Evolutionary conservation across 2,888 invertebrate genomes (phyloP), one percentile per base, ranked within the genome.

Genomic region (Rhimphoctona megacephalus): DNA sequence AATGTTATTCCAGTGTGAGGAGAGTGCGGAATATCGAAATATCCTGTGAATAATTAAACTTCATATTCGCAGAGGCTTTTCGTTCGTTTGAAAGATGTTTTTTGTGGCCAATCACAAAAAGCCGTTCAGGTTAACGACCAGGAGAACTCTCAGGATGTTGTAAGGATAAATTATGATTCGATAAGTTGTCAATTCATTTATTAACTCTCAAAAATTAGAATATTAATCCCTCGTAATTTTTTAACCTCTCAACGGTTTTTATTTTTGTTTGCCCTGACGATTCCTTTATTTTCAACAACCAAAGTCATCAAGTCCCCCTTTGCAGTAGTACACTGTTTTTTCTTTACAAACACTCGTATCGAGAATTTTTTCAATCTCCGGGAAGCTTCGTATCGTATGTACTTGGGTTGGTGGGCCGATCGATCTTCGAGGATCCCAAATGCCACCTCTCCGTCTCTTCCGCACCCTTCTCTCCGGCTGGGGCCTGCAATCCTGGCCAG

Each of bases 401-500:
- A 46, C 61, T 39, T 30, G 43, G 78, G 57, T 66, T 30, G 30
- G 22, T 81, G 79, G 67, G 69, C 81, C 83, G 84, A 89, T 89
- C 87, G 80, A 89, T 88, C 80, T 83, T 85, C 85, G 90, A 89
- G 89, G 90, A 92, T 91, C 87, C 90, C 90, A 89, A 87, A 89
- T 89, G 90, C 89, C 92, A 90, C 90, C 92, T 88, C 88, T 90
- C 89, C 89, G 89, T 89, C 89, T 85, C 83, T 83, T 66, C 82
- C 81, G 84, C 90, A 89, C 87, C 90, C 88, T 87, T 89, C 88
- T 88, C 89, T 86, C 89, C 91, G 61, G 30, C 92, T 90, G 89
- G 86, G 86, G 91, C 92, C 88, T 92, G 92, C 89, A 91, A 79
- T 94, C 94, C 94, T 94, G 93, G 91, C 91, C 93, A 94, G 94